Conservation (phyloP, 2,113 vertebrate genomes). For the Tychaedon coryphoeus region DNA sequence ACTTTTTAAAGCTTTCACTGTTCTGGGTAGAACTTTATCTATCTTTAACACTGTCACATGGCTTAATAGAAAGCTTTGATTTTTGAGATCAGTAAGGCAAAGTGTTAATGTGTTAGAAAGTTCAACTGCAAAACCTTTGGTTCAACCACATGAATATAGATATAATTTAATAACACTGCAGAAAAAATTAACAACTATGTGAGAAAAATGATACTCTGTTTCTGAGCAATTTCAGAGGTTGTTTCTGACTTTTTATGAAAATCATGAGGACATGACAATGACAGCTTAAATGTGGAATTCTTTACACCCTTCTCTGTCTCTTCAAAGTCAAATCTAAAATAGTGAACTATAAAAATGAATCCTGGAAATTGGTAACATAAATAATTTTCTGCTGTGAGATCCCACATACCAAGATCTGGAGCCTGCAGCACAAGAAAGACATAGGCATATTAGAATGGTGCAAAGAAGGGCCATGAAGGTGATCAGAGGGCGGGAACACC, state of each 20-base stretch:
- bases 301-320: not conserved
- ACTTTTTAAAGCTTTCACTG: not conserved
- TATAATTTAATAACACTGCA: not conserved
- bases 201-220: not conserved
- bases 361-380: not conserved
- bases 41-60: not conserved
- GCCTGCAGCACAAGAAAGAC: not conserved
- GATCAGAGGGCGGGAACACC: not conserved
- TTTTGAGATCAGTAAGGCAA: not conserved
- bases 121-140: not conserved
- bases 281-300: not conserved
- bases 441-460: no score
- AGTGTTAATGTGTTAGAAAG: not conserved
- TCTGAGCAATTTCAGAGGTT: not conserved
- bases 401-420: not conserved
- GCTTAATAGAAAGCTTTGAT: not conserved
- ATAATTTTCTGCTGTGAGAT: not conserved
- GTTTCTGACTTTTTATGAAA: not conserved
- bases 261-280: not conserved
- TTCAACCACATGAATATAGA: not conserved
- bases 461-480: rapidly evolving
- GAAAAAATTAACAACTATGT: not conserved
- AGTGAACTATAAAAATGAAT: not conserved
- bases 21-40: not conserved
- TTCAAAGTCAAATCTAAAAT: not conserved